Evolutionary conservation across 1,140 invertebrate genomes (phyloP).

Genomic region (Ephestia elutella): DNA sequence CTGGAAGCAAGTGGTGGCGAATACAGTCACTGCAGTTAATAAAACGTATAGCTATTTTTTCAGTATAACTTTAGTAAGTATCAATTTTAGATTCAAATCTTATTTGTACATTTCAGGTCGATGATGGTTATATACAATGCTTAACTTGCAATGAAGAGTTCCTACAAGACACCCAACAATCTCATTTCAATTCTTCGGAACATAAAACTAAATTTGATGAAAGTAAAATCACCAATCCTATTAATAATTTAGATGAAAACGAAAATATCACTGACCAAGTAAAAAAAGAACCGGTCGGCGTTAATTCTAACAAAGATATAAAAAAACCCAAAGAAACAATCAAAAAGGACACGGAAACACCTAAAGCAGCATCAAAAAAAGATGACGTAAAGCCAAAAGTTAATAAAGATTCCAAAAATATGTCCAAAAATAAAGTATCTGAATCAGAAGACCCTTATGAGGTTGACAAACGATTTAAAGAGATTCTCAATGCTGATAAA

Average conservation of each 20-base stretch:
- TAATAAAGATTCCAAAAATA: not conserved
- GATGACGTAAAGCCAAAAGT: too few species aligned
- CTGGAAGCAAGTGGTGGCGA: too few species aligned
- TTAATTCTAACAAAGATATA: too few species aligned
- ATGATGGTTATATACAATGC: slow-evolving; percentile 30
- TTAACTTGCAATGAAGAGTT: slow-evolving; percentile 29
- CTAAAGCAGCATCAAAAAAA: too few species aligned
- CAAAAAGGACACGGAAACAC: too few species aligned
- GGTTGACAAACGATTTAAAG: not conserved
- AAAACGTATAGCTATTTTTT: too few species aligned
- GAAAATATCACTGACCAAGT: not conserved
- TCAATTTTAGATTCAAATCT: too few species aligned
- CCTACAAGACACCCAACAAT: not conserved
- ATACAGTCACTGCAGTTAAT: too few species aligned
- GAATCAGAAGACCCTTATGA: not conserved
- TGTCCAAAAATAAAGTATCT: not conserved
- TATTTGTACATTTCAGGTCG: slow-evolving; percentile 23
- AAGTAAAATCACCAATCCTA: not conserved
- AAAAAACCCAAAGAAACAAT: too few species aligned
- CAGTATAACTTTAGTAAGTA: too few species aligned
- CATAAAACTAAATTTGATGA: slow-evolving; percentile 14
- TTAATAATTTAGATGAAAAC: not conserved
- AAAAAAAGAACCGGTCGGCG: not conserved
- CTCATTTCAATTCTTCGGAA: slow-evolving; percentile 17
- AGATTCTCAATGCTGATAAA: not conserved